phyloP scores from a whole-genome alignment of 2,113 vertebrate genomes.

The Melanotaenia duboulayi region DNA sequence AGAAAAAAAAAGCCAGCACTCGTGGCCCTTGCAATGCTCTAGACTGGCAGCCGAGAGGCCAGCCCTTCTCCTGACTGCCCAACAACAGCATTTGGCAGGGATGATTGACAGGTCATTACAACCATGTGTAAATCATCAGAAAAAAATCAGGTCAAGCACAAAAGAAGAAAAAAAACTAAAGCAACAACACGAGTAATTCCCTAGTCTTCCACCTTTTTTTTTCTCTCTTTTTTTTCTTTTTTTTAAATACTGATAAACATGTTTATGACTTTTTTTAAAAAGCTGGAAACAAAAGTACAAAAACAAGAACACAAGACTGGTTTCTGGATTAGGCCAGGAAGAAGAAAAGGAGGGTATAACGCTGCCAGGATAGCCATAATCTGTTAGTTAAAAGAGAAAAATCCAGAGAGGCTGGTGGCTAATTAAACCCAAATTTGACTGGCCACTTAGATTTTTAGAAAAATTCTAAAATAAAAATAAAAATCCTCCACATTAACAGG shows the following conservation, averaged over 20 bases:
- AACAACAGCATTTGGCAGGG: constrained; percentile 74
- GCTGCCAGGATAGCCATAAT: constrained; percentile 17
- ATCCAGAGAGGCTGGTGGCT: constrained; percentile 36
- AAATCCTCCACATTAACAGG: constrained; percentile 1
- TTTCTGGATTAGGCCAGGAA: constrained; percentile 68
- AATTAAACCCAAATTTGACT: constrained; percentile 18
- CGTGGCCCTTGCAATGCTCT: constrained; percentile 56
- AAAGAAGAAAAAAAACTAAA: constrained; percentile 57
- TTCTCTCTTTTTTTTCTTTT: constrained; percentile 66
- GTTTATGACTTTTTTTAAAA: constrained; percentile 63
- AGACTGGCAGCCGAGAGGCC: constrained; percentile 72
- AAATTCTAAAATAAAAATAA: constrained; percentile 1
- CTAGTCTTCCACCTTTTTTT: constrained; percentile 54
- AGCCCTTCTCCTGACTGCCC: constrained; percentile 69
- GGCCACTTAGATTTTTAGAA: background rate
- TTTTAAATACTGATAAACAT: constrained; percentile 84
- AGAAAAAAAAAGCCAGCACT: constrained; percentile 58
- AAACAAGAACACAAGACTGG: constrained; percentile 65
- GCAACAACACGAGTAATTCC: constrained; percentile 64
- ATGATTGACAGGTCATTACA: constrained; percentile 63
- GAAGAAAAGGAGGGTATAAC: constrained; percentile 56
- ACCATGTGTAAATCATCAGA: constrained; percentile 61
- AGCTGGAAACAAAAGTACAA: constrained; percentile 65
- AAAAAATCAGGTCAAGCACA: constrained; percentile 63
- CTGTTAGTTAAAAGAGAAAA: constrained; percentile 15